Base-by-base conservation (phyloP, 1,140 invertebrate genomes). In the Bathynomus jamesi region DNA sequence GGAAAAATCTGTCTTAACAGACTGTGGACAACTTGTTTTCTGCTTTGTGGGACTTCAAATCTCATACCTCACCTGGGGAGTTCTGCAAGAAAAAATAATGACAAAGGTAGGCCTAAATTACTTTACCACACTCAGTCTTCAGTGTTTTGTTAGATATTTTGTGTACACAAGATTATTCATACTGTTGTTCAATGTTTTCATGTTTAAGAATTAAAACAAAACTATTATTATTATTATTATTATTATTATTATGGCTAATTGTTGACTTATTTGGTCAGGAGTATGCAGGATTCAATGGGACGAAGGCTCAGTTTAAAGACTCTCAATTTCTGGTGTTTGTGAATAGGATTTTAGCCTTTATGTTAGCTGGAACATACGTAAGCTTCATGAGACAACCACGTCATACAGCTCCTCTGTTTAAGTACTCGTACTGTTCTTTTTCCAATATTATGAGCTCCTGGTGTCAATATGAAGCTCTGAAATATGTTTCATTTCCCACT, bases 391-490 rank as follows among this genome's bases (percentile, higher is more conserved):
- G 76, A n/a, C 88, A 91, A 75, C 88, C 91, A 5, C 83, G 88
- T 5, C 89, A 94, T 78, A 85, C 85, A 61, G 90, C 93, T 65
- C 96, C 97, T 4, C 84, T 98, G 2, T 98, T 98, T 82, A 95
- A 96, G 84, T 99, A 98, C 84, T 92, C 91, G 0, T 99, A 91
- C 84, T 95, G 94, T 81, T 96, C 96, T 0, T 89, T 99, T 78
- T 97, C 95, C 21, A 99, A 99, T 83, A 95, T 98, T 72, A 89
- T 99, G 87, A 98, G 95, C 81, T 96, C 94, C 53, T 99, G 96
- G 96, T 99, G 95, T 83, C 97, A 99, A 83, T 99, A 99, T 81
- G 97, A 99, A 84, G 96, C 96, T 25, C 84, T 99, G 3, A 99
- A 99, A 83, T 99, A 91, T 84, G 94, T 99, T 76, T 96, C 91